Conservation (phyloP, 2,888 invertebrate species). For the Polymixis flavicincta region DNA sequence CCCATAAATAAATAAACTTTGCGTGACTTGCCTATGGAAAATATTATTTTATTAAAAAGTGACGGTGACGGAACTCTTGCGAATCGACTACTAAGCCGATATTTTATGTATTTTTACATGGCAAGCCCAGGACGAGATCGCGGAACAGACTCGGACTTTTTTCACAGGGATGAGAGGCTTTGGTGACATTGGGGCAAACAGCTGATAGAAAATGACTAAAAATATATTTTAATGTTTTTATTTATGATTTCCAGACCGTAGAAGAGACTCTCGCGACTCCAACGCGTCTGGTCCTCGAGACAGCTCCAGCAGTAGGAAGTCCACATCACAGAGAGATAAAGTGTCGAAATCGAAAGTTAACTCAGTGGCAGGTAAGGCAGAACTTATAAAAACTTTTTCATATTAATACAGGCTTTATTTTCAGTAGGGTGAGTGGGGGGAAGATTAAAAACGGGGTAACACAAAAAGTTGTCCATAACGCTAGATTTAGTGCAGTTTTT, state of each 20-base stretch:
- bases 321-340: constrained; percentile 83
- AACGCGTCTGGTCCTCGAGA: constrained; percentile 88
- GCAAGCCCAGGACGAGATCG: no score
- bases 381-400: not conserved
- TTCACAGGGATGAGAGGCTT: not conserved
- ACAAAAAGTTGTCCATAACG: no score
- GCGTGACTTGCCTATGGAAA: no score
- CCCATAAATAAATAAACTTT: no score
- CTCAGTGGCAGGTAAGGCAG: constrained; percentile 71
- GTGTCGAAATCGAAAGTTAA: constrained; percentile 78
- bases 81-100: no score
- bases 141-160: no score
- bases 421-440: no score
- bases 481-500: no score
- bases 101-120: no score
- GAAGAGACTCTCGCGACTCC: constrained; percentile 88
- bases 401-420: not conserved
- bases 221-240: not conserved
- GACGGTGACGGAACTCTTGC: no score
- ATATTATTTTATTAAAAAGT: no score
- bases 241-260: constrained; percentile 75
- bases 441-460: no score
- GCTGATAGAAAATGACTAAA: not conserved
- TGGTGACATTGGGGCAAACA: not conserved
- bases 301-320: constrained; percentile 81